phyloP scores from a whole-genome alignment of 2,113 vertebrate genomes.

The Planiliza haematocheilus region DNA sequence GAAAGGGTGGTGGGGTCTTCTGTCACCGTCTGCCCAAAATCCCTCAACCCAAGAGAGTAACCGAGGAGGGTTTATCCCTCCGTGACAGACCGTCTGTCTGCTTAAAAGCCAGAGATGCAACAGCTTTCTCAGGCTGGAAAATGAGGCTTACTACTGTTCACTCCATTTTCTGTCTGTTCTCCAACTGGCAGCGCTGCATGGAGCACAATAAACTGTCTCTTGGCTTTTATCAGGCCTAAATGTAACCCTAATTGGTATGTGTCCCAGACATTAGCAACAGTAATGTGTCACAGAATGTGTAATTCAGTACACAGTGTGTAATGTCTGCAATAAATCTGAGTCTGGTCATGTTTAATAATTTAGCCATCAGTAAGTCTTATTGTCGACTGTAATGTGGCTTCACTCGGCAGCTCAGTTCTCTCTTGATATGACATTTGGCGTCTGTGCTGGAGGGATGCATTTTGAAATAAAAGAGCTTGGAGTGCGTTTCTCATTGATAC shows the following conservation, averaged over 20 bases:
- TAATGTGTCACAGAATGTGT: conserved; percentile 2
- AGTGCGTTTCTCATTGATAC: neutral
- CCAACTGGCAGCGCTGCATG: conserved; percentile 15
- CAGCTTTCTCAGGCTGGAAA: conserved; percentile 49
- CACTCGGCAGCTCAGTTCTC: neutral
- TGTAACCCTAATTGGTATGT: conserved; percentile 21
- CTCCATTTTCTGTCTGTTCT: conserved; percentile 20
- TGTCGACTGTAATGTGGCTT: conserved; percentile 23
- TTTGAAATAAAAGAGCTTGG: neutral
- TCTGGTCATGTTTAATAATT: neutral
- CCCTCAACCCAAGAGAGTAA: conserved; percentile 37
- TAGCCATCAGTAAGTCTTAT: neutral
- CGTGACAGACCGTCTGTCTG: conserved; percentile 63
- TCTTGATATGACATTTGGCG: conserved; percentile 12
- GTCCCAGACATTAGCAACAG: conserved; percentile 1
- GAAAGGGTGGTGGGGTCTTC: conserved; percentile 21
- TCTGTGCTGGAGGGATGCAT: neutral
- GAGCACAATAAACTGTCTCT: conserved; percentile 14
- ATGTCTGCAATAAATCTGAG: neutral
- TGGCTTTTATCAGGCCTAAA: conserved; percentile 28
- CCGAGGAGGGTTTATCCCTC: conserved; percentile 62
- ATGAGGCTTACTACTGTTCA: conserved; percentile 31
- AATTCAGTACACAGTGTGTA: neutral
- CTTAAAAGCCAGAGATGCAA: conserved; percentile 46
- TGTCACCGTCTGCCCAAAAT: conserved; percentile 61